Base-by-base conservation (phyloP, 2,888 invertebrate genomes). In the Glomeris marginata region DNA sequence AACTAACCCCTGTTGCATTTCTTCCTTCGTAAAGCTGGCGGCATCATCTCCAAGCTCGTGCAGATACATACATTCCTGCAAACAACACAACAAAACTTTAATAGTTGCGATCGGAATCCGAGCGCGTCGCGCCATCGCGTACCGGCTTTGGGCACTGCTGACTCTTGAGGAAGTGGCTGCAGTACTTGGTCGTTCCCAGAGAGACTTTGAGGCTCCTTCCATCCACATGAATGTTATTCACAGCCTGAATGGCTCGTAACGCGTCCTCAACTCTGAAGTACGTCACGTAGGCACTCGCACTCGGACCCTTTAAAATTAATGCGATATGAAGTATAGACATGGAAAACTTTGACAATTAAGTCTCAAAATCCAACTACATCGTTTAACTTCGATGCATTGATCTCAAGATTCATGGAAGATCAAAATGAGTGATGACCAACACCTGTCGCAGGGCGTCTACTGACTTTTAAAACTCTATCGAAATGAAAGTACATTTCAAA, bases 151-250 rank as follows among this genome's bases (percentile, higher is more conserved):
- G 94, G 72, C 98, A 98, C 61, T 85, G 80, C 70, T 91, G 87
- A 72, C 94, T 94, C 70, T 92, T 87, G 81, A 98, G 86, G 71
- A 97, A 98, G 73, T 95, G 92, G 68, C 95, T 95, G 77, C 98
- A 98, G 73, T 98, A 98, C 75, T 98, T 98, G 62, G 98, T 99
- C 61, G 98, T 99, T 57, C 98, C 98, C 59, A 98, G 76, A 61
- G 94, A 94, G 58, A 95, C 94, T 75, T 97, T 97, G 61, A 99
- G 79, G 61, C 87, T 83, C 62, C 95, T 77, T 44, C 92, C 92
- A 72, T 98, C 97, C 64, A 98, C 81, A 67, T 83, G 80, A 62
- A 91, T 84, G 74, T 97, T 95, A 75, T 97, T 97, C 58, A 98
- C 91, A 66, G 86, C 84, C 72, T 90, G 85, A 66, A 99, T 97